phyloP scores from a whole-genome alignment of 2,797 vertebrate genomes.

The Chaetophractus vellerosus region DNA sequence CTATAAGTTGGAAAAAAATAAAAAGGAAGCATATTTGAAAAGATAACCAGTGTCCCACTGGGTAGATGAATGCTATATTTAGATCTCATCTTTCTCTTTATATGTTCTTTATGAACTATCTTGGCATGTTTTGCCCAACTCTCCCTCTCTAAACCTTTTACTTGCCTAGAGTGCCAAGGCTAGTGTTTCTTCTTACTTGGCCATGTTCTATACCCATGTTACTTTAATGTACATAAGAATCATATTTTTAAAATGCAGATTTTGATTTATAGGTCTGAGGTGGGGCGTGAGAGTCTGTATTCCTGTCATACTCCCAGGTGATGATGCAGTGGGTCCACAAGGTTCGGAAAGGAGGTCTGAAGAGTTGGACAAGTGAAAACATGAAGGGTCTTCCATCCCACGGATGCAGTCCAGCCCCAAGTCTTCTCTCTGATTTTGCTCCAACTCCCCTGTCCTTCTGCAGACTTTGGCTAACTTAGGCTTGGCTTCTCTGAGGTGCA shows the following conservation, averaged over 20 bases:
- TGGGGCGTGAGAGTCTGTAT: background rate
- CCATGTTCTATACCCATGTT: background rate
- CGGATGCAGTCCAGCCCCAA: background rate
- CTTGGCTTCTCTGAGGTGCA: background rate
- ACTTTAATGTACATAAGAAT: background rate
- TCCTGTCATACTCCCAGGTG: background rate
- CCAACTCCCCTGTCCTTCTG: background rate
- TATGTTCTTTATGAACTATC: accelerated
- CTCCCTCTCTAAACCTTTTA: background rate
- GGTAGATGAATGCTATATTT: background rate
- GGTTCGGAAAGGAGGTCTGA: background rate
- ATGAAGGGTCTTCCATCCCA: too few relatives aligned
- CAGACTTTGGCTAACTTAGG: background rate
- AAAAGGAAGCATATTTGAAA: background rate
- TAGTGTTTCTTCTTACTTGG: background rate
- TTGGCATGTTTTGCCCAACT: background rate
- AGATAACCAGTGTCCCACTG: background rate
- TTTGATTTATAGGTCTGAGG: background rate
- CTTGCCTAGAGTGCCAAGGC: background rate
- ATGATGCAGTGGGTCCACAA: background rate
- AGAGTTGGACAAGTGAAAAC: background rate
- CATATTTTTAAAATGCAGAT: background rate
- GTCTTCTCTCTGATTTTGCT: background rate
- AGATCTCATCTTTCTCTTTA: background rate
- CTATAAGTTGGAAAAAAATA: background rate